A percentile compares a stretch with the other conserved stretches of the same genome.
Conservation (phyloP, 2,113 vertebrate genomes). For the Taurulus bubalis region DNA sequence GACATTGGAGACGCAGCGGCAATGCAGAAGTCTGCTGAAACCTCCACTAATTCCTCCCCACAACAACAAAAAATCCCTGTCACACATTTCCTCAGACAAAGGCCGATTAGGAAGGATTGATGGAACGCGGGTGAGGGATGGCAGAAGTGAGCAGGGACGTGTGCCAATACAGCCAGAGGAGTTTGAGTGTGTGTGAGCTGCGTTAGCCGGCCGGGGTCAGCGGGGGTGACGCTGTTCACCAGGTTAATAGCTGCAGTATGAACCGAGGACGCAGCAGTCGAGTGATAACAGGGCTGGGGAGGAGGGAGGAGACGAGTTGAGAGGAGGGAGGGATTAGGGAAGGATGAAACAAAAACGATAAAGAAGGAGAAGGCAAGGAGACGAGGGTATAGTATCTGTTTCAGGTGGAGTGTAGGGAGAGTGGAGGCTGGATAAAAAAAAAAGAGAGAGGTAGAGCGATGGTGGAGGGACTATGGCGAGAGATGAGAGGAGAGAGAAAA, state of each 20-base stretch:
- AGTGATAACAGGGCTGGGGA: slow-evolving; percentile 53
- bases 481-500: neutral
- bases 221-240: slow-evolving; percentile 51
- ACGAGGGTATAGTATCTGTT: neutral
- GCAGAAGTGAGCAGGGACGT: slow-evolving; percentile 20
- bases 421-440: neutral
- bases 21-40: neutral
- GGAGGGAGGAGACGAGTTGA: neutral
- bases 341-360: slow-evolving; percentile 25
- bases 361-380: slow-evolving; percentile 20
- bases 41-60: neutral
- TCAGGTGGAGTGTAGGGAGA: slow-evolving; percentile 19
- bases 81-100: slow-evolving; percentile 11
- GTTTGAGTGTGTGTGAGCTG: slow-evolving; percentile 53
- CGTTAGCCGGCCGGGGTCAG: slow-evolving; percentile 52
- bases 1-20: neutral
- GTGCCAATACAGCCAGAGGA: slow-evolving; percentile 44
- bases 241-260: slow-evolving; percentile 66
- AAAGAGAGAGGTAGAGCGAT: neutral
- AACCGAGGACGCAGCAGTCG: slow-evolving; percentile 57
- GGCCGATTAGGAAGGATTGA: slow-evolving; percentile 29
- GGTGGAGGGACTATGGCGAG: neutral
- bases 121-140: neutral
- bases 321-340: slow-evolving; percentile 32
- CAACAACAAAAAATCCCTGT: neutral